phyloP scores from a whole-genome alignment of 2,888 invertebrate genomes.

The Dryobotodes eremita region DNA sequence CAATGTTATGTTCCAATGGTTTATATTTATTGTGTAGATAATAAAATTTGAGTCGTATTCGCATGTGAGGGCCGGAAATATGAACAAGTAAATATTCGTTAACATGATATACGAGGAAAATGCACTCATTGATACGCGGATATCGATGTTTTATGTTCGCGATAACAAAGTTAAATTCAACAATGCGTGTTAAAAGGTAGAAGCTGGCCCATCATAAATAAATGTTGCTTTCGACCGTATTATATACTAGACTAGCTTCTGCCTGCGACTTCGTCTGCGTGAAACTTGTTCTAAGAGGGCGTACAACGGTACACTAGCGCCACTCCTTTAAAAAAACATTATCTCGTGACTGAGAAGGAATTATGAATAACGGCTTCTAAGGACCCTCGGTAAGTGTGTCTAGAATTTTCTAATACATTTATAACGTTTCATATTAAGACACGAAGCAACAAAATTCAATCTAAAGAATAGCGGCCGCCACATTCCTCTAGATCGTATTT shows the following conservation, averaged over 20 bases:
- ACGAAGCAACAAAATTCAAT: no score
- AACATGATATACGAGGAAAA: constrained; percentile 54
- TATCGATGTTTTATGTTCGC: constrained; percentile 52
- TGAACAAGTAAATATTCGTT: constrained; percentile 62
- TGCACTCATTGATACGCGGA: constrained; percentile 45
- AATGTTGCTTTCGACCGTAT: background rate
- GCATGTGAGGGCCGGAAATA: constrained; percentile 33
- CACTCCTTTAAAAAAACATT: no score
- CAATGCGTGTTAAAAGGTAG: constrained; percentile 4
- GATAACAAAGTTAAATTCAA: constrained; percentile 60
- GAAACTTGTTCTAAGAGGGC: no score
- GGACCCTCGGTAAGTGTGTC: no score
- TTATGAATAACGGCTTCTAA: no score
- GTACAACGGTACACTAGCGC: no score
- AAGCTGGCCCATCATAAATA: constrained; percentile 11
- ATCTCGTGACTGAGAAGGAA: no score
- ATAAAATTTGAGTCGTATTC: constrained; percentile 59
- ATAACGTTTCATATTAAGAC: no score
- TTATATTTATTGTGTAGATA: constrained; percentile 63
- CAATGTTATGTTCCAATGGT: constrained; percentile 42
- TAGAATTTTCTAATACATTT: no score
- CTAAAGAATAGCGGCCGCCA: no score
- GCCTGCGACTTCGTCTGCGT: background rate
- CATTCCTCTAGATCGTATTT: no score
- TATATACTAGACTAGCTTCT: background rate